These are phyloP conservation scores for Neolamprologus devosi DNA, from an alignment of 2,113 vertebrate genomes.

Conservation along the genomic window DNA sequence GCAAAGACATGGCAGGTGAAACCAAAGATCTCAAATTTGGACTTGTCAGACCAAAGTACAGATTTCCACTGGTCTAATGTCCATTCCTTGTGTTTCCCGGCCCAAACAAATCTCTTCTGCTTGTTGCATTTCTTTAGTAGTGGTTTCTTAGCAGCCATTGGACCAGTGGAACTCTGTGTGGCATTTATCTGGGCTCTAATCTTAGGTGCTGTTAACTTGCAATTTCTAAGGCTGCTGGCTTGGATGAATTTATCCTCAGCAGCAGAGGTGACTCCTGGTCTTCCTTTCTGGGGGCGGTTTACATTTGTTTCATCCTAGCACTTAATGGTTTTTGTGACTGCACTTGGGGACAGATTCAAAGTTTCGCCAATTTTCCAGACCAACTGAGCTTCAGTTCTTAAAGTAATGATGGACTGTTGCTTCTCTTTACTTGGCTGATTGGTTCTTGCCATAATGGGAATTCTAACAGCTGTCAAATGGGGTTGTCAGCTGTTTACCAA, in stretches of 20 bases:
- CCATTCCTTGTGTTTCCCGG: background rate
- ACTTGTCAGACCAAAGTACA: background rate
- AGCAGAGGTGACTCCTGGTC: background rate
- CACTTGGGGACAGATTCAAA: background rate
- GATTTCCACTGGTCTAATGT: background rate
- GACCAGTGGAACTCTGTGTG: background rate
- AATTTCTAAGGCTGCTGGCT: background rate
- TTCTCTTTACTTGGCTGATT: background rate
- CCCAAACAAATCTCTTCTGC: background rate
- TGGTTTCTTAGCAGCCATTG: background rate
- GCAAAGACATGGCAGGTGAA: background rate
- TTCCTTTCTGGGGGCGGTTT: fast-evolving
- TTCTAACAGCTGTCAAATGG: background rate
- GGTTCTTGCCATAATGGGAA: background rate
- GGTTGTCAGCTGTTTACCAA: background rate
- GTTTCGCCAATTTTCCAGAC: background rate
- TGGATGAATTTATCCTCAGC: background rate
- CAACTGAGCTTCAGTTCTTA: background rate
- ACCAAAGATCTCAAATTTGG: background rate
- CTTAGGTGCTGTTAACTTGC: background rate
- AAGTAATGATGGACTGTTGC: background rate
- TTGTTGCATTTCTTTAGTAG: background rate
- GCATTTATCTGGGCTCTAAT: background rate
- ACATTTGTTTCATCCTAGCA: background rate
- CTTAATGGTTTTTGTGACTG: background rate